Evolutionary conservation across 2,888 invertebrate genomes (phyloP).

Genomic region (Lasioglossum zephyrum): DNA sequence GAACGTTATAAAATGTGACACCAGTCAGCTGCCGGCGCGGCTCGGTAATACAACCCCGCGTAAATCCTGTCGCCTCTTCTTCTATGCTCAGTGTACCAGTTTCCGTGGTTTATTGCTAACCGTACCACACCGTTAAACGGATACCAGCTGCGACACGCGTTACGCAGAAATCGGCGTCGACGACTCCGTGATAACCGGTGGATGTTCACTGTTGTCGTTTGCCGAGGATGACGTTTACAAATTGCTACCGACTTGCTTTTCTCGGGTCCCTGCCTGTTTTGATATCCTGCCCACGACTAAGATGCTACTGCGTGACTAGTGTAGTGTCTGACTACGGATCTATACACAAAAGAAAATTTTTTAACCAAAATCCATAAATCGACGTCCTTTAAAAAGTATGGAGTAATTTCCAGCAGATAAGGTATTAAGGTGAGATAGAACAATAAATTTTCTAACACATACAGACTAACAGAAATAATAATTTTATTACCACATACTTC

Average conservation of each 20-base stretch:
- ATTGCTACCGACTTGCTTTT: background rate
- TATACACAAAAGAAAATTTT: too few species aligned
- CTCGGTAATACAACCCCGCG: conserved; percentile 76
- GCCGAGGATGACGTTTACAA: background rate
- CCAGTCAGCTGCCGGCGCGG: conserved; percentile 72
- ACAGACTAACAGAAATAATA: background rate
- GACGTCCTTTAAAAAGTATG: background rate
- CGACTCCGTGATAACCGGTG: conserved; percentile 31
- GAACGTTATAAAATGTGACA: conserved; percentile 77
- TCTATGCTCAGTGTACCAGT: conserved; percentile 56
- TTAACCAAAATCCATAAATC: background rate
- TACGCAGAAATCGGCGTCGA: conserved; percentile 50
- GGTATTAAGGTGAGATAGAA: too few species aligned
- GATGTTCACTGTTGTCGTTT: background rate
- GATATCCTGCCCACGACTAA: background rate
- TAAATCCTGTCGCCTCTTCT: conserved; percentile 73
- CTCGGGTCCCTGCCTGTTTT: background rate
- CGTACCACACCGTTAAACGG: conserved; percentile 64
- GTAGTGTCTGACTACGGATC: too few species aligned
- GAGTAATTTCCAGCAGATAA: background rate
- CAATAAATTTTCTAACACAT: background rate
- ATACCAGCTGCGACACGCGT: conserved; percentile 53
- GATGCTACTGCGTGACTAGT: background rate
- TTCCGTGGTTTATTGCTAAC: conserved; percentile 68
- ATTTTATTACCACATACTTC: background rate